Conservation (phyloP, 53 echinoderm and acorn worm species). For the Temnopleurus reevesii region DNA sequence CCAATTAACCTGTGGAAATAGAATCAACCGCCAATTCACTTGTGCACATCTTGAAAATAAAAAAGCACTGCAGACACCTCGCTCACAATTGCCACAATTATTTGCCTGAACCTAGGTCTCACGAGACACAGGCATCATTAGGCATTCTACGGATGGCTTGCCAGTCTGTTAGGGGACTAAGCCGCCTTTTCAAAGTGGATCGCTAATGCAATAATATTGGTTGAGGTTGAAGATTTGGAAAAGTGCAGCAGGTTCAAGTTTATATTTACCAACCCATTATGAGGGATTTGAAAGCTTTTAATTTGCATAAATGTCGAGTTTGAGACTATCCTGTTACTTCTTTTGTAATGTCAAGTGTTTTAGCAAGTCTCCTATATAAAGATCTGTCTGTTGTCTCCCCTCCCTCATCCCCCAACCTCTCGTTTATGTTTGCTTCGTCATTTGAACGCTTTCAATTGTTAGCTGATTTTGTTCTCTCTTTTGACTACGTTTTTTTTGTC, state of each 20-base stretch:
- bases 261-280: constrained; percentile 30
- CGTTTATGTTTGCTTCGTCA: too few relatives aligned
- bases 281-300: not conserved
- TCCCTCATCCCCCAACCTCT: too few relatives aligned
- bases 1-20: not conserved
- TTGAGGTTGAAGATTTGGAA: not conserved
- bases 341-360: too few relatives aligned
- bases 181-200: not conserved
- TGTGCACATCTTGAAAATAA: not conserved
- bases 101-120: not conserved
- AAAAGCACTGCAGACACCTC: not conserved
- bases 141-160: not conserved
- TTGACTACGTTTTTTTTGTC: not conserved
- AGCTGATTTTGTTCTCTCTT: not conserved
- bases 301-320: not conserved
- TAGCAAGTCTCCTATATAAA: too few relatives aligned
- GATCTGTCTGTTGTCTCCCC: too few relatives aligned
- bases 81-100: constrained; percentile 4
- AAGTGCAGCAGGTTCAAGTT: constrained; percentile 6
- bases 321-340: too few relatives aligned
- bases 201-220: constrained; percentile 20
- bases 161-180: not conserved
- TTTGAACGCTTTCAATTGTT: too few relatives aligned
- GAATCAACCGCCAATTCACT: not conserved
- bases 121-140: not conserved